These are phyloP conservation scores for Dryomyza anilis DNA, from an alignment of 2,888 invertebrate species.

Conservation along the genomic window DNA sequence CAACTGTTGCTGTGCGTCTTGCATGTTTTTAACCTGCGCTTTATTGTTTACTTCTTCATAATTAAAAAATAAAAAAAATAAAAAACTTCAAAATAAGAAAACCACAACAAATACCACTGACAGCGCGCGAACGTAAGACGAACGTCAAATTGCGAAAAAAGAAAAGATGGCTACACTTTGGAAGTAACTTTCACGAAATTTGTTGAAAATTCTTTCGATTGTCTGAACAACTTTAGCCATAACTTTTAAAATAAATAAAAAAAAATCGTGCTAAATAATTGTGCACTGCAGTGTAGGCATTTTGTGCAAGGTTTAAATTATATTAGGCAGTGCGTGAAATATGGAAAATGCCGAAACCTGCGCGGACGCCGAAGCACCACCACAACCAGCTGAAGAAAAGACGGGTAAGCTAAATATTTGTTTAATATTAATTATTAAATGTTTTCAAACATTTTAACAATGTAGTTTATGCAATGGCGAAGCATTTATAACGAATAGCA, in stretches of 20 bases:
- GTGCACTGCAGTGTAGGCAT: neutral
- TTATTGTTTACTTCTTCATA: constrained; percentile 14
- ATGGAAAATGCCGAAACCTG: constrained; percentile 35
- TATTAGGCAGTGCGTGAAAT: constrained; percentile 6
- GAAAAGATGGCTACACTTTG: constrained; percentile 36
- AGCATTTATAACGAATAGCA: neutral
- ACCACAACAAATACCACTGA: constrained; percentile 3
- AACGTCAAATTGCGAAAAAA: constrained; percentile 36
- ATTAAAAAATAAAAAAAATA: neutral
- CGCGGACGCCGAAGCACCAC: constrained; percentile 28
- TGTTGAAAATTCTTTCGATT: constrained; percentile 21
- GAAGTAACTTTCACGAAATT: constrained; percentile 26
- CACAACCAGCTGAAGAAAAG: constrained; percentile 35
- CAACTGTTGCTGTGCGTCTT: too few species aligned
- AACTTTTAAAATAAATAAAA: too few species aligned
- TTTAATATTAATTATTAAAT: too few species aligned
- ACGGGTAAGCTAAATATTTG: constrained; percentile 35
- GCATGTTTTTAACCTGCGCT: neutral
- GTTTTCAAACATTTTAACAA: too few species aligned
- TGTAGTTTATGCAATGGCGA: too few species aligned
- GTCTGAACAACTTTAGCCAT: too few species aligned
- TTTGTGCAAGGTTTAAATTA: neutral
- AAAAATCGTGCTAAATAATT: neutral
- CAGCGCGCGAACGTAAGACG: neutral
- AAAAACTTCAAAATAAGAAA: neutral